Evolutionary conservation across 2,888 invertebrate genomes (phyloP).

Genomic region (Mesorhabditis belari): DNA sequence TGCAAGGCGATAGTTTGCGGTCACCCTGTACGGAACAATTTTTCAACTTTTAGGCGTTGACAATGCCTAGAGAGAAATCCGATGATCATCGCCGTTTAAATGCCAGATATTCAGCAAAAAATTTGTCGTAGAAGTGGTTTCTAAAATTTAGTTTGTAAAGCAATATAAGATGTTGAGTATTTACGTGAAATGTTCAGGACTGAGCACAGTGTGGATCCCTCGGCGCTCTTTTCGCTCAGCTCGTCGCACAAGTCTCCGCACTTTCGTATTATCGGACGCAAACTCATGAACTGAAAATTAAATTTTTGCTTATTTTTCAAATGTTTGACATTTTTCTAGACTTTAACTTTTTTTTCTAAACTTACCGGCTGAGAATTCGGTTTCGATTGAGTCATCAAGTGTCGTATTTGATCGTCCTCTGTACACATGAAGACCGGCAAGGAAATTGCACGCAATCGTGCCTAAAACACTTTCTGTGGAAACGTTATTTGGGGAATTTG

Average conservation of each 20-base stretch:
- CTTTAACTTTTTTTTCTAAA: too few relatives aligned
- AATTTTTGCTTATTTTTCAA: not conserved
- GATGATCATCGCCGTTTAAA: not conserved
- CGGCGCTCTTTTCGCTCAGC: not conserved
- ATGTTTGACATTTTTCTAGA: too few relatives aligned
- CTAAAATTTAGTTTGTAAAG: constrained; percentile 8
- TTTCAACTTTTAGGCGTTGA: too few relatives aligned
- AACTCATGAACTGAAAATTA: not conserved
- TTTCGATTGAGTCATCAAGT: constrained; percentile 15
- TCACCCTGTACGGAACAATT: too few relatives aligned
- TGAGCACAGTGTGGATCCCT: not conserved
- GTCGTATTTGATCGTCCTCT: constrained; percentile 18
- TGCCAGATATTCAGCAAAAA: constrained; percentile 30
- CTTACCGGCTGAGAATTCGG: constrained; percentile 9
- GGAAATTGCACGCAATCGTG: constrained; percentile 49
- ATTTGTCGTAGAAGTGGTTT: constrained; percentile 27
- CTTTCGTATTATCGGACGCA: not conserved
- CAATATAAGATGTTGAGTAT: not conserved
- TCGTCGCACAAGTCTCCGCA: not conserved
- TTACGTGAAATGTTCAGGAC: not conserved
- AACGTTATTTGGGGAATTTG: not conserved
- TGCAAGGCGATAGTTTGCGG: not conserved
- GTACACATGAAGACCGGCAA: constrained; percentile 43
- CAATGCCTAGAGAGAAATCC: too few relatives aligned
- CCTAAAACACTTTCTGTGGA: constrained; percentile 27